Evolutionary conservation across 2,888 invertebrate species (phyloP), one percentile per base, ranked within the genome.

Genomic region (Daptonema setosum): DNA sequence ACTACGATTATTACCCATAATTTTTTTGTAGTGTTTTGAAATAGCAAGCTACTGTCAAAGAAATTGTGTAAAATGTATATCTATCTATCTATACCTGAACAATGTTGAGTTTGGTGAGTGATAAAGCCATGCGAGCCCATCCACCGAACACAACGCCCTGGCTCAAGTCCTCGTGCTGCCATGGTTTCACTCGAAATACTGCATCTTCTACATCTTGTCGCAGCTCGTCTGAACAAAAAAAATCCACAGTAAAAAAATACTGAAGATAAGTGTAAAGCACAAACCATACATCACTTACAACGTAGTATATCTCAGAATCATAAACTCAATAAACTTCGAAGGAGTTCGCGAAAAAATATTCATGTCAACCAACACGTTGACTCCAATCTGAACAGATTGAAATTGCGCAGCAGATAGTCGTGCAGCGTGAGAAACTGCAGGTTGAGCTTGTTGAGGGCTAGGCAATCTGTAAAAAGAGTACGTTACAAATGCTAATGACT

Each of bases 191-290:
- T 65, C 95, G 80, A 69, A 86, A 86, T 0, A 97, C 83, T 3
- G 88, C 85, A 75, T 95, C 93, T 75, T 97, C 95, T 59, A 99
- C 85, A 68, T 99, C 95, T 74, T 95, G 93, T 1, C 95, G 79
- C 63, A 97, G 95, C 78, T 97, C 95, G 77, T 90, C 87, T 87
- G 73, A 51, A 78, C n/a, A n/a, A n/a, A n/a, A n/a, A n/a, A n/a
- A n/a, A n/a, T n/a, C n/a, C n/a, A n/a, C n/a, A n/a, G n/a, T n/a
- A n/a, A n/a, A n/a, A n/a, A n/a, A n/a, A n/a, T n/a, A n/a, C n/a
- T n/a, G n/a, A n/a, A n/a, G n/a, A n/a, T n/a, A n/a, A n/a, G n/a
- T n/a, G n/a, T n/a, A n/a, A n/a, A n/a, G n/a, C n/a, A n/a, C n/a
- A n/a, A n/a, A n/a, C n/a, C n/a, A n/a, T n/a, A n/a, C n/a, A n/a